Conservation (phyloP, 2,113 vertebrate genomes). For the Vulpes ferrilata region DNA sequence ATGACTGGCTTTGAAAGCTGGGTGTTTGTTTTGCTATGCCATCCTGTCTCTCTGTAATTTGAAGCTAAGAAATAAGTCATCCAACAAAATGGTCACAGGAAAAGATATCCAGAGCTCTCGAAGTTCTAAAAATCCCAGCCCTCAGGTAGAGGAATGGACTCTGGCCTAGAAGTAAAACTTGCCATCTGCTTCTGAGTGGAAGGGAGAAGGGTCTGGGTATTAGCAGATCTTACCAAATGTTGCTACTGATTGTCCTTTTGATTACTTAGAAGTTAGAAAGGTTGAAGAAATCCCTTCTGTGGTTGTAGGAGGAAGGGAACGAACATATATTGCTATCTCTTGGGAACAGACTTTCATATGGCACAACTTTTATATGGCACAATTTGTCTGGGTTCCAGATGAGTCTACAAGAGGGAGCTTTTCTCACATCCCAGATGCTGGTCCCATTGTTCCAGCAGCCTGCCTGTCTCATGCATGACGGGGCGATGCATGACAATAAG, state of each 20-base stretch:
- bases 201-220: background rate
- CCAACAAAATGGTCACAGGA: background rate
- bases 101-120: background rate
- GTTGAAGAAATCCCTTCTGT: background rate
- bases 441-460: background rate
- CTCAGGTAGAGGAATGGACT: background rate
- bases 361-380: background rate
- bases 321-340: background rate
- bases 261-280: background rate
- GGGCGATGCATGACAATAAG: background rate
- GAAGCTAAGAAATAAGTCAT: slow-evolving; percentile 36
- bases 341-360: background rate
- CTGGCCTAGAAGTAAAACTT: background rate
- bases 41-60: background rate
- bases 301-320: background rate
- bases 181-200: background rate
- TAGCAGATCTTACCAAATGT: background rate
- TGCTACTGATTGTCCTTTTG: background rate
- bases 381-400: background rate
- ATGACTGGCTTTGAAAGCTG: background rate
- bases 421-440: background rate
- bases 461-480: background rate
- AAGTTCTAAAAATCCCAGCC: background rate
- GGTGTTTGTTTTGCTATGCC: background rate
- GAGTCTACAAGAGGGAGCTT: background rate